Evolutionary conservation across 2,888 invertebrate species (phyloP).

Genomic region (Conistra vaccinii): DNA sequence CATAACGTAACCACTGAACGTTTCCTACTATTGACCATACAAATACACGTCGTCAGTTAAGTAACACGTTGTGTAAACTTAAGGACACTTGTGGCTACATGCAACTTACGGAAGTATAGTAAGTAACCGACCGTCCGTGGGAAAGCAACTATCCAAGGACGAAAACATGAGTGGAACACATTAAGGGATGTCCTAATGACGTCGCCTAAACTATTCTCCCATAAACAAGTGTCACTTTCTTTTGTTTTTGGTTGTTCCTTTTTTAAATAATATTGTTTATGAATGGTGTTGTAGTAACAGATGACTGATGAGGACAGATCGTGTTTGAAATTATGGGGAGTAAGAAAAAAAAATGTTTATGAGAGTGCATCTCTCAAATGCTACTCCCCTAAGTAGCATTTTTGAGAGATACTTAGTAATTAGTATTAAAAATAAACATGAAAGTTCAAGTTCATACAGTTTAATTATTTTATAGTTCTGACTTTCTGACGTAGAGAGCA

Average conservation of each 20-base stretch:
- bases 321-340: not conserved
- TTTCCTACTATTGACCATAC: slow-evolving; percentile 53
- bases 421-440: not conserved
- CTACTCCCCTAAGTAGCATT: too few species aligned
- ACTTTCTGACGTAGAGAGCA: too few species aligned
- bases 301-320: slow-evolving; percentile 33
- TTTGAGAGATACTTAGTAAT: not conserved
- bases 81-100: slow-evolving; percentile 72
- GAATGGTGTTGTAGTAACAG: slow-evolving; percentile 50
- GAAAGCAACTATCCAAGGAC: slow-evolving; percentile 76
- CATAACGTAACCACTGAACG: slow-evolving; percentile 29
- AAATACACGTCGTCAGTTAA: slow-evolving; percentile 55
- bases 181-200: slow-evolving; percentile 69
- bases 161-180: slow-evolving; percentile 65
- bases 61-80: slow-evolving; percentile 65
- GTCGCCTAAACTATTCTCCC: slow-evolving; percentile 63
- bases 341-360: not conserved
- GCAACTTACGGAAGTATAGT: slow-evolving; percentile 77
- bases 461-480: not conserved
- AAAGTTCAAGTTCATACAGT: not conserved
- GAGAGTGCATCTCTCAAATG: too few species aligned
- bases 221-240: slow-evolving; percentile 67
- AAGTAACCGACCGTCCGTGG: slow-evolving; percentile 78
- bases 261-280: slow-evolving; percentile 12
- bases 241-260: slow-evolving; percentile 64